Evolutionary conservation across 2,888 invertebrate genomes (phyloP).

Genomic region (Muschampia plurimacula): DNA sequence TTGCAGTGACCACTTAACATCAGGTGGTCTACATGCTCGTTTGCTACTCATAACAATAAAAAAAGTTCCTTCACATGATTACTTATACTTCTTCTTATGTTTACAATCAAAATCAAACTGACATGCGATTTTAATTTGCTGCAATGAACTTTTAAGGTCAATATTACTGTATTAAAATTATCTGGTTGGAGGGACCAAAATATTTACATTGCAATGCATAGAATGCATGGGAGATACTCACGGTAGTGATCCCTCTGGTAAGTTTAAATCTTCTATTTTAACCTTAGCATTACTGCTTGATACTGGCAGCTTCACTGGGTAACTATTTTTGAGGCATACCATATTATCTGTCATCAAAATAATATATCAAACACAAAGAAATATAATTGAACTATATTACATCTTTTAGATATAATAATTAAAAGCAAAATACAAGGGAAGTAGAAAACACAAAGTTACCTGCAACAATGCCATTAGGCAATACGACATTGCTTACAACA

Average conservation of each 20-base stretch:
- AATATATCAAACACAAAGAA: background rate
- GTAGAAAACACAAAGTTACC: conserved; percentile 64
- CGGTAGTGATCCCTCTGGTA: conserved; percentile 63
- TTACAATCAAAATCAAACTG: too few species aligned
- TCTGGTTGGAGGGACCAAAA: background rate
- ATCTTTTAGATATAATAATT: too few species aligned
- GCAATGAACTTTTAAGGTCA: too few species aligned
- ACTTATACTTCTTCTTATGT: too few species aligned
- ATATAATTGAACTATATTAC: too few species aligned
- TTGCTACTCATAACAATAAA: too few species aligned
- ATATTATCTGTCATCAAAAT: conserved; percentile 61
- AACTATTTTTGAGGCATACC: conserved; percentile 64
- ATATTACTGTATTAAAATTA: background rate
- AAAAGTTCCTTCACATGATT: too few species aligned
- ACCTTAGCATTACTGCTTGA: conserved; percentile 51
- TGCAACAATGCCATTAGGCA: conserved; percentile 83
- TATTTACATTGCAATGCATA: background rate
- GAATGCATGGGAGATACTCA: conserved; percentile 60
- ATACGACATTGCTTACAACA: conserved; percentile 79
- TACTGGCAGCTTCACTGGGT: conserved; percentile 57
- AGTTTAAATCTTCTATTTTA: conserved; percentile 67
- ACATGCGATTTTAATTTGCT: too few species aligned
- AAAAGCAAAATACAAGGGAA: background rate
- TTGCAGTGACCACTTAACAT: too few species aligned
- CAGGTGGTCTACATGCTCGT: too few species aligned